phyloP scores from a whole-genome alignment of 1,140 invertebrate genomes.

The Drosophila ogumai region DNA sequence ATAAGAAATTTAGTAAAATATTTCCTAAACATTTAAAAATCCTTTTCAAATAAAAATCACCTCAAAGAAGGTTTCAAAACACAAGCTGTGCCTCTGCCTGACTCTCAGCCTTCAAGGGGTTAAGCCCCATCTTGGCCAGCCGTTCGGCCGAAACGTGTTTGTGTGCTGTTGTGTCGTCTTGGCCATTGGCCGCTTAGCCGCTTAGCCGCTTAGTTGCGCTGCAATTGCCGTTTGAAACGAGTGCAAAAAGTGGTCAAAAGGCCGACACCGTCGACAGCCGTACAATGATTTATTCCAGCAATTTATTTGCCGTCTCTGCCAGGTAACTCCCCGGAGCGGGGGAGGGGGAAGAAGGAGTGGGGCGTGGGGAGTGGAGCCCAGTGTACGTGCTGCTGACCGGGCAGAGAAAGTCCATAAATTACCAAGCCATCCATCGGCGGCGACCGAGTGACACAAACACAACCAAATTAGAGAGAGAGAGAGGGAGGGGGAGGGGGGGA shows the following conservation, averaged over 20 bases:
- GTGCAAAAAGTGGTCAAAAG: conserved; percentile 79
- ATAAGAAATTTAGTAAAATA: background rate
- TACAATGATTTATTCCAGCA: conserved; percentile 80
- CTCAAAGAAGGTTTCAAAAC: background rate
- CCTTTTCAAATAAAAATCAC: background rate
- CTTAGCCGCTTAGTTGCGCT: conserved; percentile 31
- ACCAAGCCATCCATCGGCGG: conserved; percentile 45
- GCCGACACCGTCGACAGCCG: conserved; percentile 59
- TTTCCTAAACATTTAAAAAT: fast-evolving
- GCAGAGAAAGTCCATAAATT: conserved; percentile 83
- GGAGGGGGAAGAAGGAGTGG: background rate
- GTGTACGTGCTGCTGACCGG: conserved; percentile 84
- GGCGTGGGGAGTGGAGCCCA: background rate
- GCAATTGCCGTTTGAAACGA: conserved; percentile 71
- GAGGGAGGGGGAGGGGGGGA: background rate
- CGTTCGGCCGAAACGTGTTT: conserved; percentile 23
- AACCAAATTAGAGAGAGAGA: conserved; percentile 41
- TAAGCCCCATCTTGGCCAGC: conserved; percentile 32
- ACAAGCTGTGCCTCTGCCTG: no score
- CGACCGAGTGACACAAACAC: conserved; percentile 72
- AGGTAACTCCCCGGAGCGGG: conserved; percentile 4
- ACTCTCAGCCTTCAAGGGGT: conserved; percentile 2
- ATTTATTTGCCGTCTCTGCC: conserved; percentile 72
- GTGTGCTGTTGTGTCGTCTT: conserved; percentile 22
- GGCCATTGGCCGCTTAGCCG: conserved; percentile 20